Conservation (phyloP, 2,888 invertebrate species). For the Drosophila cracens region DNA sequence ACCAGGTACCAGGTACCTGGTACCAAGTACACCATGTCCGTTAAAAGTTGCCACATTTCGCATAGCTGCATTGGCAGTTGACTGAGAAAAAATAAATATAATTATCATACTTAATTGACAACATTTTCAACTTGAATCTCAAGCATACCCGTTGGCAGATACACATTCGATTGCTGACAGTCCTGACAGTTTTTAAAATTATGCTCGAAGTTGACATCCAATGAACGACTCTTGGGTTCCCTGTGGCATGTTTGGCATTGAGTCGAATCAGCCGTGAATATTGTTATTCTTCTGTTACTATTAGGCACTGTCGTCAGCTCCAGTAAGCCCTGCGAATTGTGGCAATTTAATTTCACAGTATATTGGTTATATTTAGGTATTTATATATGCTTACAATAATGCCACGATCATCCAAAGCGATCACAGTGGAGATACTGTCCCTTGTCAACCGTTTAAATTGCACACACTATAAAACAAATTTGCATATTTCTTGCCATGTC, state of each 20-base stretch:
- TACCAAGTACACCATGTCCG: neutral
- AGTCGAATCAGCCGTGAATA: neutral
- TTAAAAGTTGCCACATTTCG: neutral
- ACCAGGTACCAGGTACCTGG: neutral
- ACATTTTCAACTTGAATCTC: neutral
- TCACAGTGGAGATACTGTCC: too few relatives aligned
- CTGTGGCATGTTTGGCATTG: neutral
- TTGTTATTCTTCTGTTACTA: neutral
- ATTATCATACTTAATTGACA: neutral
- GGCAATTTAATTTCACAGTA: too few relatives aligned
- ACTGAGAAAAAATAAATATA: neutral
- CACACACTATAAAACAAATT: too few relatives aligned
- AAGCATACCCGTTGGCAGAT: neutral
- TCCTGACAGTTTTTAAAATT: neutral
- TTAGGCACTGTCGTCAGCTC: neutral
- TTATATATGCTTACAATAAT: neutral
- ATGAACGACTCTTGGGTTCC: neutral
- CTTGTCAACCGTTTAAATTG: too few relatives aligned
- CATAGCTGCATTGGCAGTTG: neutral
- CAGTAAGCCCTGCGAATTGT: neutral
- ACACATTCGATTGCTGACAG: too few relatives aligned
- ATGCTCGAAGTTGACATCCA: neutral
- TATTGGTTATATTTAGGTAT: neutral
- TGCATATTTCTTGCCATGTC: too few relatives aligned
- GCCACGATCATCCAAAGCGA: neutral